A percentile compares a stretch with the other conserved stretches of the same genome.
Conservation (phyloP, 2,797 vertebrate species). For the Takifugu ocellatus region DNA sequence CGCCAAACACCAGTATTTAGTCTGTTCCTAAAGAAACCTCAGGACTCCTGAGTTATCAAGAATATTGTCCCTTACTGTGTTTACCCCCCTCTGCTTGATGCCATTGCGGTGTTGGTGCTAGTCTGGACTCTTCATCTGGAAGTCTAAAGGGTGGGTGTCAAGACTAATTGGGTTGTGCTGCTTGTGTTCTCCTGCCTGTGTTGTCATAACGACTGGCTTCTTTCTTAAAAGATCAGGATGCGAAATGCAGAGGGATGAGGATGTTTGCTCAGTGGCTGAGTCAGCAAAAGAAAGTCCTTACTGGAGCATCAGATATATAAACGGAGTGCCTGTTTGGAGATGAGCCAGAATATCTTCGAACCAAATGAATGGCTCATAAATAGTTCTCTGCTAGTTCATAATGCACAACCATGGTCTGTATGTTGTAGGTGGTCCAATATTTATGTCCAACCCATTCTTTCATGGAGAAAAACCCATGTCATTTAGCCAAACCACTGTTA, state of each 20-base stretch:
- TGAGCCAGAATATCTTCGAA: too few relatives aligned
- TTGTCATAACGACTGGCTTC: constrained; percentile 22
- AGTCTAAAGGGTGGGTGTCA: constrained; percentile 5
- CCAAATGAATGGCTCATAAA: too few relatives aligned
- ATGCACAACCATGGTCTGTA: too few relatives aligned
- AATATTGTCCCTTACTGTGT: constrained; percentile 26
- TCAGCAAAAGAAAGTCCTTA: constrained; percentile 17
- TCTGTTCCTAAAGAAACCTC: constrained; percentile 36
- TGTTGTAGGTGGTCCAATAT: too few relatives aligned
- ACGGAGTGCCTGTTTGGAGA: background rate
- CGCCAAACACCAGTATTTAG: constrained; percentile 12
- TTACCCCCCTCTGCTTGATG: background rate
- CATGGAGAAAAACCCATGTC: too few relatives aligned
- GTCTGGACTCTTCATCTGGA: constrained; percentile 4
- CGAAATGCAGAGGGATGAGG: constrained; percentile 32
- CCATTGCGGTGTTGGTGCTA: background rate
- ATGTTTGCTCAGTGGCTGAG: constrained; percentile 43
- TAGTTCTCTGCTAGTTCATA: too few relatives aligned
- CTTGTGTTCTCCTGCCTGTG: constrained; percentile 3
- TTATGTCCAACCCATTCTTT: too few relatives aligned
- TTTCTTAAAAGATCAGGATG: constrained; percentile 38
- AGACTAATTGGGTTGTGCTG: constrained; percentile 3
- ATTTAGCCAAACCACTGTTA: too few relatives aligned
- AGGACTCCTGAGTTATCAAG: constrained; percentile 35
- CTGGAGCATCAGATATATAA: constrained; percentile 1